A percentile compares a stretch with the other conserved stretches of the same genome.
These are phyloP conservation scores for Omphaloscelis lunosa DNA, from an alignment of 2,888 invertebrate species.

Conservation along the genomic window DNA sequence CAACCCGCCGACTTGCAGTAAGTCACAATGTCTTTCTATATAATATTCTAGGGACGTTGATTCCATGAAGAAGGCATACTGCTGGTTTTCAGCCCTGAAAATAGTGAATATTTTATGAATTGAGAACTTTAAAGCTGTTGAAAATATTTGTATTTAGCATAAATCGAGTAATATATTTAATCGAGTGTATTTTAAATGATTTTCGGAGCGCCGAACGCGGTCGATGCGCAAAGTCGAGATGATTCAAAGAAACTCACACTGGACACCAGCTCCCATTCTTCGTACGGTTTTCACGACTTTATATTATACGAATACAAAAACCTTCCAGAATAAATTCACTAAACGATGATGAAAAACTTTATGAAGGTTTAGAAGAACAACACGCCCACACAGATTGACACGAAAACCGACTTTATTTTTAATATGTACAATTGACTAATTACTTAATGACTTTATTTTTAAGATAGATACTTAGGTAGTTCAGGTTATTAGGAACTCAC, in stretches of 20 bases:
- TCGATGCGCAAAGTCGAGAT: too few species aligned
- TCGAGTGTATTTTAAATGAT: neutral
- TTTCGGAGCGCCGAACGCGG: too few species aligned
- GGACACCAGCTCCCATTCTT: too few species aligned
- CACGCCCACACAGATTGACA: neutral
- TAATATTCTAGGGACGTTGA: slow-evolving; percentile 96
- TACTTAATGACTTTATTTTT: neutral
- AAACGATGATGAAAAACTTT: neutral
- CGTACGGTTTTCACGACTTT: neutral
- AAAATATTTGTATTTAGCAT: neutral
- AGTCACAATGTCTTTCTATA: slow-evolving; percentile 93
- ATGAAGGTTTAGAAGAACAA: neutral
- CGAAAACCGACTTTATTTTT: neutral
- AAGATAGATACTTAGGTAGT: neutral
- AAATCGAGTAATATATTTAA: too few species aligned
- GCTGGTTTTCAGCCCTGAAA: slow-evolving; percentile 85
- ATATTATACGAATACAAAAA: neutral
- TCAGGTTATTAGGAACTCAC: slow-evolving; percentile 70
- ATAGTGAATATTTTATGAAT: neutral
- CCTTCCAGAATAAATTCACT: neutral
- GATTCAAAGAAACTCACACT: too few species aligned
- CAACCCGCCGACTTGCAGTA: slow-evolving; percentile 93
- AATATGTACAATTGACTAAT: neutral
- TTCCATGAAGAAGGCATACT: slow-evolving; percentile 97
- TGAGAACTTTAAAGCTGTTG: neutral